A percentile compares a stretch with the other conserved stretches of the same genome.
Evolutionary conservation across 2,113 vertebrate genomes (phyloP).

Genomic region (Emydura subglobosa): DNA sequence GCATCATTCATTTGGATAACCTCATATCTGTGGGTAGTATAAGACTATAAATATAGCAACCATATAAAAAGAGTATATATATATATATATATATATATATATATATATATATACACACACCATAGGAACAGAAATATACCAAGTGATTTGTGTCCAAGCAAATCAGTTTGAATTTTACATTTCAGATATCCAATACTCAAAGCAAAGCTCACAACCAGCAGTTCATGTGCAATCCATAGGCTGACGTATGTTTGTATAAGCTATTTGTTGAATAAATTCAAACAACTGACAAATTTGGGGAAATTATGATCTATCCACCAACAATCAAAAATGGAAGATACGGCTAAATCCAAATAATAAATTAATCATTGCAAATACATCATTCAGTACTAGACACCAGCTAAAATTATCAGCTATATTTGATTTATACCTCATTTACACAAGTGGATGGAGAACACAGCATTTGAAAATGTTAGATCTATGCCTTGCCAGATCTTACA

Average conservation of each 20-base stretch:
- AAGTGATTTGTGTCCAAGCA: background rate
- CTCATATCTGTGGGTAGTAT: background rate
- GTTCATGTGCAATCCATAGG: background rate
- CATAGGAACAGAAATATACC: background rate
- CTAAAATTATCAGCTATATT: background rate
- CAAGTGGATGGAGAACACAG: background rate
- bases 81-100: background rate
- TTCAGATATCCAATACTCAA: background rate
- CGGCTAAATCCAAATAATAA: conserved; percentile 6
- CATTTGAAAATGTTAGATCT: background rate
- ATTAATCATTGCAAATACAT: background rate
- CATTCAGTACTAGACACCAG: background rate
- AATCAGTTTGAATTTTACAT: background rate
- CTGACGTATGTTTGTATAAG: background rate
- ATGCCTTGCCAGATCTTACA: background rate
- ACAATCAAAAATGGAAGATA: background rate
- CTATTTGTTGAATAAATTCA: background rate
- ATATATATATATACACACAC: too few relatives aligned
- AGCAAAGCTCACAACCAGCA: background rate
- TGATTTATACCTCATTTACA: background rate
- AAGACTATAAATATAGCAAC: background rate
- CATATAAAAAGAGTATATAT: background rate
- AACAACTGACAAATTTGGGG: background rate
- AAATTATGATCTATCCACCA: background rate
- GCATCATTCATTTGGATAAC: background rate